These are phyloP conservation scores for Bergia puertoricense DNA, from an alignment of 92 coral and sea anemone species.

Conservation along the genomic window DNA sequence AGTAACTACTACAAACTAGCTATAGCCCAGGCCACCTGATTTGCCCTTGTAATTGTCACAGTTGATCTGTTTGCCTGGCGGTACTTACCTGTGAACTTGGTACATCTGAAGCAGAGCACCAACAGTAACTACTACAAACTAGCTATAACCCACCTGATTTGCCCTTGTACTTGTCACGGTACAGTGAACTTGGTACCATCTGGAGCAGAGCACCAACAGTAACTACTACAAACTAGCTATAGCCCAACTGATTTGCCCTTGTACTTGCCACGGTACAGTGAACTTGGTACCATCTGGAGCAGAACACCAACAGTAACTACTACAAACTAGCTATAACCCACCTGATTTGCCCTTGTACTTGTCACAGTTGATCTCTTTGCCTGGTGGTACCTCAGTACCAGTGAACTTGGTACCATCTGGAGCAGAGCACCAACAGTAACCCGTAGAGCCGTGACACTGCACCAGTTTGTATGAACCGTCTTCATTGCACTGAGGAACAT, in stretches of 20 bases:
- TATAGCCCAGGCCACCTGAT: too few species aligned
- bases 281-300: slow-evolving; percentile 30
- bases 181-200: too few species aligned
- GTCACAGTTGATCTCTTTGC: neutral
- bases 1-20: neutral
- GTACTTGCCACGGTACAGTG: neutral
- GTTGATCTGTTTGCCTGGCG: neutral
- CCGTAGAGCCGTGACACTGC: neutral
- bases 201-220: too few species aligned
- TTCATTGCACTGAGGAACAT: neutral
- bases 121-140: neutral
- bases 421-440: too few species aligned
- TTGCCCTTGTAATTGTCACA: neutral
- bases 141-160: too few species aligned
- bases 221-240: too few species aligned
- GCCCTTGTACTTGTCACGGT: too few species aligned
- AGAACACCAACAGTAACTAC: slow-evolving; percentile 59
- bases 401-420: neutral
- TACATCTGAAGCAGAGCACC: neutral
- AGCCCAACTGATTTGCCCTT: too few species aligned
- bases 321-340: slow-evolving; percentile 11
- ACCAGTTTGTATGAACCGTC: neutral
- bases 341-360: neutral
- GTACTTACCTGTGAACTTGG: neutral
- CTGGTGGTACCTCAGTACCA: neutral